Percentiles rank a stretch among this genome's conserved stretches.
These are phyloP conservation scores for Aspidiotus destructor DNA, from an alignment of 2,888 invertebrate genomes.

Conservation along the genomic window DNA sequence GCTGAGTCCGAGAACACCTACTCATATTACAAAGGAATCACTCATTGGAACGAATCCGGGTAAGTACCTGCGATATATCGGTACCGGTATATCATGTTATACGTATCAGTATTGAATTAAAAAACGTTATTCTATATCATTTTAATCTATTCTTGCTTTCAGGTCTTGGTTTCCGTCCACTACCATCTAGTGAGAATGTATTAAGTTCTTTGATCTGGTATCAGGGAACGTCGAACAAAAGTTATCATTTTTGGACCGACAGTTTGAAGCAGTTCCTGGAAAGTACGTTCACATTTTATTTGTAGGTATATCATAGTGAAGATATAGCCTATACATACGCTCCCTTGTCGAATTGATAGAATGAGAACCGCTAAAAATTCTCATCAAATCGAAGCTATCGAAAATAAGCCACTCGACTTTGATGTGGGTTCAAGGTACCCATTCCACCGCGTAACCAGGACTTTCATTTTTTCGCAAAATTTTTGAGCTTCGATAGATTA, in stretches of 20 bases:
- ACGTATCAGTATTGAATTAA: not conserved
- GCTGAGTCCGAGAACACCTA: constrained; percentile 77
- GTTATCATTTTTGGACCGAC: constrained; percentile 69
- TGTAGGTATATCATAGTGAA: too few relatives aligned
- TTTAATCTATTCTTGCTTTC: not conserved
- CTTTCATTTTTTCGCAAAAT: too few relatives aligned
- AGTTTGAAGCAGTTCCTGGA: constrained; percentile 64
- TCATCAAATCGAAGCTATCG: too few relatives aligned
- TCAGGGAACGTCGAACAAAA: constrained; percentile 65
- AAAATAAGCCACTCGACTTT: too few relatives aligned
- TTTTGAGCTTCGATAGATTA: too few relatives aligned
- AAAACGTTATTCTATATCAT: not conserved
- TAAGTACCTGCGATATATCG: constrained; percentile 39
- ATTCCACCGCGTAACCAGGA: too few relatives aligned
- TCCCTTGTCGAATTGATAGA: too few relatives aligned
- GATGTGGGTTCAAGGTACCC: too few relatives aligned
- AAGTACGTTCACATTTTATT: constrained; percentile 49
- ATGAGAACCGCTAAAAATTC: too few relatives aligned
- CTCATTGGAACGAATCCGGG: constrained; percentile 92
- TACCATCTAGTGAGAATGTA: constrained; percentile 69
- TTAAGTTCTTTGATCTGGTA: constrained; percentile 95
- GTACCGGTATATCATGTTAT: not conserved
- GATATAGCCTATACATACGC: too few relatives aligned
- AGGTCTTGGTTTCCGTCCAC: constrained; percentile 87
- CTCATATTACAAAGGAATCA: constrained; percentile 74